A percentile compares a stretch with the other conserved stretches of the same genome.
These are phyloP conservation scores for Magallana angulata DNA, from an alignment of 1,140 invertebrate genomes.

Conservation along the genomic window DNA sequence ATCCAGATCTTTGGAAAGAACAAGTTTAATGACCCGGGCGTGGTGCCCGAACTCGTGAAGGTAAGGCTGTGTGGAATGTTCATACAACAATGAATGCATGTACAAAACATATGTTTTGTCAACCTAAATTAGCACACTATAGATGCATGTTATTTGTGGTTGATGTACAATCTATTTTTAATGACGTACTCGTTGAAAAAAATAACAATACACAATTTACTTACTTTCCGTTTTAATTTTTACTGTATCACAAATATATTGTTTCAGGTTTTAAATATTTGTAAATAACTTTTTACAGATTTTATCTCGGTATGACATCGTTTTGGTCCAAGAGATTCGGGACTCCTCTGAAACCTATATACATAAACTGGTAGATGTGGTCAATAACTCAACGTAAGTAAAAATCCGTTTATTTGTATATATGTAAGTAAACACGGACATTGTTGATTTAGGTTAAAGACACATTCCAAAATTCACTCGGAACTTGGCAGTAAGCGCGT, in stretches of 20 bases:
- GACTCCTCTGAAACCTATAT: constrained; percentile 50
- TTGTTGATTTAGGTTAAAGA: background rate
- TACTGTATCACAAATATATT: too few relatives aligned
- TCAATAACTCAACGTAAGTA: background rate
- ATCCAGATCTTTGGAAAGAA: constrained; percentile 66
- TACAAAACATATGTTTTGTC: too few relatives aligned
- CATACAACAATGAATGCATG: too few relatives aligned
- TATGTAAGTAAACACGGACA: background rate
- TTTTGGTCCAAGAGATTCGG: constrained; percentile 71
- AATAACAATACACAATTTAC: too few relatives aligned
- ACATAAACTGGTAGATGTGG: background rate
- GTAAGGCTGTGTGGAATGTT: constrained; percentile 13
- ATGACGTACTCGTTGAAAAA: too few relatives aligned
- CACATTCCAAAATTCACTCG: background rate
- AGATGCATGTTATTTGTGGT: too few relatives aligned
- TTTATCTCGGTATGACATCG: constrained; percentile 68
- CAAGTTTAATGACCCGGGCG: constrained; percentile 58
- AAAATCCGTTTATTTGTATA: background rate
- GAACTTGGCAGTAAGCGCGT: constrained; percentile 18
- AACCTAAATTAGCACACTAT: too few relatives aligned
- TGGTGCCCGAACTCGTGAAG: constrained; percentile 58
- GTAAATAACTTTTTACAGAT: constrained; percentile 59
- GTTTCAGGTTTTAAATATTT: background rate
- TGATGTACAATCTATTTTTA: too few relatives aligned
- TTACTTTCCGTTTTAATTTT: too few relatives aligned